Evolutionary conservation across 2,113 vertebrate species (phyloP), one percentile per base, ranked within the genome.

Genomic region (Oostethus manadensis): DNA sequence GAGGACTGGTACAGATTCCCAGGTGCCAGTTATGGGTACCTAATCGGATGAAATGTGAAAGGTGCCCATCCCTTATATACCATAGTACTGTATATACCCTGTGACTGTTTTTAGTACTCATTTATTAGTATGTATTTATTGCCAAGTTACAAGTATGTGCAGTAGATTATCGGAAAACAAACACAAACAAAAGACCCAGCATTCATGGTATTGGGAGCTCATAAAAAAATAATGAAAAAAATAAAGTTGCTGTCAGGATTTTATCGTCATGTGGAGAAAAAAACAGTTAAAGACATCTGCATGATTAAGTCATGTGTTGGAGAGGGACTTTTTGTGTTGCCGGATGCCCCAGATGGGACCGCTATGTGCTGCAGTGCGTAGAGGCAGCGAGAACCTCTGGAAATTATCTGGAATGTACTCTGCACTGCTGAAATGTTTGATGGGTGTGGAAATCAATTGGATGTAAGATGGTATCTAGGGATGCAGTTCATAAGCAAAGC

Each of bases 361-460:
- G 47, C 33, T 44, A n/a, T 55, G 33, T 57, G 35, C 23, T 43
- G 40, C 23, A 22, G 22, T 48, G 61, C 61, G 38, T n/a, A 8
- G 26, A 40, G 29, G 40, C 45, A 26, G 14, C 2, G 0, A 44
- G 14, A 40, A 42, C 23, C 22, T 22, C 53, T 64, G 57, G 51
- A 65, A 47, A 62, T 40, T 22, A 62, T 55, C 43, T 43, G 33
- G 65, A 69, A 68, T 50, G 11, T 26, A 51, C 46, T 16, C 46
- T 22, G 15, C 46, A 22, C 18, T 44, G 22, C 14, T 21, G 50
- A 13, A 48, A 66, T 38, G 17, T 56, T 44, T 70, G 64, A 58
- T 10, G 15, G 50, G 50, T 49, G 22, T 54, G 47, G 49, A 60
- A 64, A 59, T 58, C 23, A 20, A 60, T 54, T 60, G 20, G 44